phyloP scores from a whole-genome alignment of 2,797 vertebrate genomes.

The Myripristis murdjan region DNA sequence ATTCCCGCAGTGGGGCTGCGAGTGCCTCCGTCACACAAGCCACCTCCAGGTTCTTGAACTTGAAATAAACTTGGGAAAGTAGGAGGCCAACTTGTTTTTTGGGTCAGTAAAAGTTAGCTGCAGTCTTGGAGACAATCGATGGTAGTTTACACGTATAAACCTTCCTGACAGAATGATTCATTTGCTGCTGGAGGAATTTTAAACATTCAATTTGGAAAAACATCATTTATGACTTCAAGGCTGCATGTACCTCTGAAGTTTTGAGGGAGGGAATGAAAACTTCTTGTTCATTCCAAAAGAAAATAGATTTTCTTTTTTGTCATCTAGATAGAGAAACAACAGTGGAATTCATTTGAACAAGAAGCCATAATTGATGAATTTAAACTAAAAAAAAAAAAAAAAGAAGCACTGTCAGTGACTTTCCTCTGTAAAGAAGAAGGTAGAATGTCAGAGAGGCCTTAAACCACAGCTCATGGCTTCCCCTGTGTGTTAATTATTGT shows the following conservation, averaged over 20 bases:
- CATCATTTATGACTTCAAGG: slow-evolving; percentile 43
- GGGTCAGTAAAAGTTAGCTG: background rate
- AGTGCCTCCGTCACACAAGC: slow-evolving; percentile 32
- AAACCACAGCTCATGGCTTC: slow-evolving; percentile 54
- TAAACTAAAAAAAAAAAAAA: slow-evolving; percentile 26
- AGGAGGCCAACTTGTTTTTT: slow-evolving; percentile 26
- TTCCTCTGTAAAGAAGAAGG: slow-evolving; percentile 25
- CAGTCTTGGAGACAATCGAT: background rate
- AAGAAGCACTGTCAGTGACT: slow-evolving; percentile 5
- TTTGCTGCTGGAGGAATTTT: slow-evolving; percentile 24
- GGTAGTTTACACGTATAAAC: background rate
- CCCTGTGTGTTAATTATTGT: slow-evolving; percentile 80
- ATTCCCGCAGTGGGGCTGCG: slow-evolving; percentile 55
- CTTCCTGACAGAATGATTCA: slow-evolving; percentile 38
- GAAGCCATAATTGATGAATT: background rate
- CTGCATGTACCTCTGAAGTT: slow-evolving; percentile 10
- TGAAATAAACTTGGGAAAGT: slow-evolving; percentile 31
- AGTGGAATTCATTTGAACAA: slow-evolving; percentile 3
- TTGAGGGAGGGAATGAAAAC: slow-evolving; percentile 38
- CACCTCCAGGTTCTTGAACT: slow-evolving; percentile 49
- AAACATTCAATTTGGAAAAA: slow-evolving; percentile 52
- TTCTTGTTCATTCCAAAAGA: slow-evolving; percentile 31
- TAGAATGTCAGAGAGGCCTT: slow-evolving; percentile 42
- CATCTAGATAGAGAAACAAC: slow-evolving; percentile 10
- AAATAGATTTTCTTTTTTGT: background rate